Evolutionary conservation across 2,888 invertebrate genomes (phyloP).

Genomic region (Erebia ligea): DNA sequence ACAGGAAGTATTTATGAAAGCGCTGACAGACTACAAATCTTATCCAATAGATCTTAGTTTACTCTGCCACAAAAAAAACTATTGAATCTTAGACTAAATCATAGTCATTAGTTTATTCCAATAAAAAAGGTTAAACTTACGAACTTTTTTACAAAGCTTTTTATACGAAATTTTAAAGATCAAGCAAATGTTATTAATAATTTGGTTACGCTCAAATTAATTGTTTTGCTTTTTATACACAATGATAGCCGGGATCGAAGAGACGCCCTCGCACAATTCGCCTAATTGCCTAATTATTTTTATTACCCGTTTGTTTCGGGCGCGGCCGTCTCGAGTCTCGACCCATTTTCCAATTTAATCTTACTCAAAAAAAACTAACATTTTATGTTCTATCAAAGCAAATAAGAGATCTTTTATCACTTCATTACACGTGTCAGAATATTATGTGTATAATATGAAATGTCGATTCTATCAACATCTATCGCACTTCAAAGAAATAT

Average conservation of each 20-base stretch:
- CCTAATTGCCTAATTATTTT: slow-evolving; percentile 80
- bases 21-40: neutral
- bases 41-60: neutral
- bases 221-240: slow-evolving; percentile 49
- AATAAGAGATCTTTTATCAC: slow-evolving; percentile 17
- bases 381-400: slow-evolving; percentile 20
- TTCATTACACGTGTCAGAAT: slow-evolving; percentile 20
- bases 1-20: neutral
- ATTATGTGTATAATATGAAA: slow-evolving; percentile 13
- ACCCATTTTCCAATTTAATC: slow-evolving; percentile 66
- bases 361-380: slow-evolving; percentile 42
- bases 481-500: slow-evolving; percentile 49
- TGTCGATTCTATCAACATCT: slow-evolving; percentile 22
- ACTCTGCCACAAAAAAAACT: neutral
- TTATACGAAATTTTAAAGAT: neutral
- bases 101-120: neutral
- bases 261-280: slow-evolving; percentile 66
- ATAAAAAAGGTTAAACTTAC: neutral
- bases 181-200: slow-evolving; percentile 9
- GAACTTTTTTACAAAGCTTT: slow-evolving; percentile 3
- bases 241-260: slow-evolving; percentile 59
- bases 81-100: neutral
- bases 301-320: slow-evolving; percentile 76
- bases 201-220: slow-evolving; percentile 42
- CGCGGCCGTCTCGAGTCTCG: slow-evolving; percentile 56